Evolutionary conservation across 2,113 vertebrate species (phyloP).

Genomic region (Mirza zaza): DNA sequence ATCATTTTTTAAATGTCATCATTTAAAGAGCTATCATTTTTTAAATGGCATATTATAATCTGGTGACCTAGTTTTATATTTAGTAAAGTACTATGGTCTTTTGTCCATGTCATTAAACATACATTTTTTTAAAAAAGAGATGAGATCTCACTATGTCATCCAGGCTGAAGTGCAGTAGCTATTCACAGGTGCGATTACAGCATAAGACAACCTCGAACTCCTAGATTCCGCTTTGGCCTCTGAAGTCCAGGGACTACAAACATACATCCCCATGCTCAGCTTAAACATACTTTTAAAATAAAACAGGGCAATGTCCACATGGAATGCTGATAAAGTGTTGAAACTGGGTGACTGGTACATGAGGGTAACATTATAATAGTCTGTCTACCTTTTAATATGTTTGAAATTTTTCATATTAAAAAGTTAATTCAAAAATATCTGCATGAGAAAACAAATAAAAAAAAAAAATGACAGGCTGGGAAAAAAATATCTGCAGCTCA

Average conservation of each 20-base stretch:
- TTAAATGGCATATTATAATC: background rate
- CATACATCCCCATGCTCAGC: no score
- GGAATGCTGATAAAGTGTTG: background rate
- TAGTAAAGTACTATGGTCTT: background rate
- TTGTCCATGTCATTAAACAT: background rate
- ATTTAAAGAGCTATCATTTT: background rate
- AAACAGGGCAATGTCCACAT: background rate
- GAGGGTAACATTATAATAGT: background rate
- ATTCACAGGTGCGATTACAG: no score
- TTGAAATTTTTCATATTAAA: background rate
- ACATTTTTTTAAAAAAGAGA: background rate
- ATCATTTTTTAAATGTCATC: no score
- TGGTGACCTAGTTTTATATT: background rate
- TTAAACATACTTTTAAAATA: constrained; percentile 11
- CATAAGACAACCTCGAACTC: no score
- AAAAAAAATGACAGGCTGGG: background rate
- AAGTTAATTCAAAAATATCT: background rate
- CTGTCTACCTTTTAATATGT: background rate
- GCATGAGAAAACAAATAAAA: constrained; percentile 6
- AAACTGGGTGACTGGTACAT: background rate
- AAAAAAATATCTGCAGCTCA: constrained; percentile 1
- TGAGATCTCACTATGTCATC: no score
- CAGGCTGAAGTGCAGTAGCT: no score
- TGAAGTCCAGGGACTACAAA: no score
- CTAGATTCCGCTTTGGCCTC: no score